phyloP scores from a whole-genome alignment of 37 sponge, comb jelly and placozoan species.

The Axinella damicornis region DNA sequence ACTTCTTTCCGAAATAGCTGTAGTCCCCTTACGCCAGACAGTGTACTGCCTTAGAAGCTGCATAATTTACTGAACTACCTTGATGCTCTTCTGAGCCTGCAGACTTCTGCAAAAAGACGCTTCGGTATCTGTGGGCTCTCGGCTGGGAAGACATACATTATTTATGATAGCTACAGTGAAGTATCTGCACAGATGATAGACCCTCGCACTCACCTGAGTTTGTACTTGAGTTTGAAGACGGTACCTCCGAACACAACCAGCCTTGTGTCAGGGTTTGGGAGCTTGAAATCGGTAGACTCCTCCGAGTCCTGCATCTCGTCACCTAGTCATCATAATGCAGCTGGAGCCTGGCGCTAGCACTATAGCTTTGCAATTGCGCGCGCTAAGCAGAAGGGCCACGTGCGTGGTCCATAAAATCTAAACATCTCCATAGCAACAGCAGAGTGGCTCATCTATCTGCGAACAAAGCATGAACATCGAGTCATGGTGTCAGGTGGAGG shows the following conservation, averaged over 20 bases:
- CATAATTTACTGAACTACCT: background rate
- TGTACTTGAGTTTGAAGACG: slow-evolving; percentile 71
- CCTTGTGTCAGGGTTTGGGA: slow-evolving; percentile 58
- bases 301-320: background rate
- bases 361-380: no score
- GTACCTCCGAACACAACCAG: slow-evolving; percentile 62
- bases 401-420: background rate
- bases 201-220: slow-evolving; percentile 16
- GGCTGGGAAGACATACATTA: background rate
- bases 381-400: no score
- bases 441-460: background rate
- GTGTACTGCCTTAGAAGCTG: no score
- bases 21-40: no score
- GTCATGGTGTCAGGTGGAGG: slow-evolving; percentile 92
- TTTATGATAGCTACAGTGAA: no score
- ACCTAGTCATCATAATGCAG: background rate
- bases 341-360: no score
- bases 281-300: slow-evolving; percentile 8
- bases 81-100: slow-evolving; percentile 13
- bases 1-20: no score
- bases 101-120: background rate
- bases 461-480: slow-evolving; percentile 77
- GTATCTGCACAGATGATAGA: no score
- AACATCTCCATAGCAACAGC: background rate
- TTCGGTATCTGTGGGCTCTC: background rate